Conservation (phyloP, 2,888 invertebrate genomes). For the Eilema caniola region DNA sequence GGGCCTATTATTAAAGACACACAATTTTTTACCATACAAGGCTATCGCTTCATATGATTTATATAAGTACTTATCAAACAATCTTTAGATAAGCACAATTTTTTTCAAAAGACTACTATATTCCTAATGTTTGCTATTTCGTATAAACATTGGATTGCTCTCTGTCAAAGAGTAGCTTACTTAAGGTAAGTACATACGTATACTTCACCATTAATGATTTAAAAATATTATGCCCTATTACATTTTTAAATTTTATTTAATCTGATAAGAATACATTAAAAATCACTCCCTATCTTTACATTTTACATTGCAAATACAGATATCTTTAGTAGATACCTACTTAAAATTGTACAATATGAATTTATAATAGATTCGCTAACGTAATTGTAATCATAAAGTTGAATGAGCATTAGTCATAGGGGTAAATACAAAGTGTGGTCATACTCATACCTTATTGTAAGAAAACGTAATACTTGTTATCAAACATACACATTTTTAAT, state of each 20-base stretch:
- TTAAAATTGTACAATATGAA: background rate
- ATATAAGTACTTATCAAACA: too few species aligned
- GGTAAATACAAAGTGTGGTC: conserved; percentile 25
- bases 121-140: too few species aligned
- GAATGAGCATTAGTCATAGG: conserved; percentile 26
- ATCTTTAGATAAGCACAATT: too few species aligned
- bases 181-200: too few species aligned
- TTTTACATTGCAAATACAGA: background rate
- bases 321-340: background rate
- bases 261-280: background rate
- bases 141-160: too few species aligned
- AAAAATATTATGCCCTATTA: background rate
- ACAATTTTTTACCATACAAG: too few species aligned
- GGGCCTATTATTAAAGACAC: too few species aligned
- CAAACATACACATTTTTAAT: conserved; percentile 49
- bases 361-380: background rate
- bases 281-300: background rate
- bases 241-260: background rate
- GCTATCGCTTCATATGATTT: too few species aligned
- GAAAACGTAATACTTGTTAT: conserved; percentile 50
- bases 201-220: too few species aligned
- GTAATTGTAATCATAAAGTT: conserved; percentile 14
- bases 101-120: too few species aligned
- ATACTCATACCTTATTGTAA: conserved; percentile 33
- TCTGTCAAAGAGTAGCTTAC: too few species aligned